Evolutionary conservation across 2,888 invertebrate species (phyloP), one percentile per base, ranked within the genome.

Genomic region (Agonopterix heracliana): DNA sequence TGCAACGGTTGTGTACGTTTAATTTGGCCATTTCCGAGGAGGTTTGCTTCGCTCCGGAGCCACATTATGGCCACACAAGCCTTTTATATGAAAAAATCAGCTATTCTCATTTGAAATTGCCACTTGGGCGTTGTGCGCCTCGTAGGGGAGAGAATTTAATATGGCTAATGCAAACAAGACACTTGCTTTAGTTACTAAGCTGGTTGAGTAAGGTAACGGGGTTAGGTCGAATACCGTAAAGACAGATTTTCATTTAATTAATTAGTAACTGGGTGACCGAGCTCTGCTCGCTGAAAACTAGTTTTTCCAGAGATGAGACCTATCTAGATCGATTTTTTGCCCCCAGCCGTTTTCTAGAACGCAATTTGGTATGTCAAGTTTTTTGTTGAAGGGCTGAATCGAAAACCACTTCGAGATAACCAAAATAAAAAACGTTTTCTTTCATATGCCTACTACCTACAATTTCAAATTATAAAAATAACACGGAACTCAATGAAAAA

Each of bases 81-180:
- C 59, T 66, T 71, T 72, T 74, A 68, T 74, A 71, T 72, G 67
- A 74, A 74, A 74, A 72, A 74, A 75, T 72, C 71, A 68, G 63
- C 70, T 64, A 67, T 73, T 72, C 57, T 62, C 68, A 68, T 70
- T 70, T 72, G 55, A 63, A 69, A 78, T 71, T 70, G 71, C 71
- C 68, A 63, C 71, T 73, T 66, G 59, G 64, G 55, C 57, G 57
- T 26, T 26, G 59, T 57, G 66, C 63, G 54, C 57, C 60, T 62
- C 59, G 54, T 50, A 54, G 50, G 64, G 54, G 60, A 55, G 61
- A 57, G 61, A 65, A 68, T 66, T 66, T 61, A 66, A 70, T 66
- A 38, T 38, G 38, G 3, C 9, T 63, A 59, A 61, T 59, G 65
- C 63, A 68, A 63, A 64, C 62, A 64, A 61, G 59, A 57, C n/a